Evolutionary conservation across 2,888 invertebrate species (phyloP).

Genomic region (Siphlonurus alternatus): DNA sequence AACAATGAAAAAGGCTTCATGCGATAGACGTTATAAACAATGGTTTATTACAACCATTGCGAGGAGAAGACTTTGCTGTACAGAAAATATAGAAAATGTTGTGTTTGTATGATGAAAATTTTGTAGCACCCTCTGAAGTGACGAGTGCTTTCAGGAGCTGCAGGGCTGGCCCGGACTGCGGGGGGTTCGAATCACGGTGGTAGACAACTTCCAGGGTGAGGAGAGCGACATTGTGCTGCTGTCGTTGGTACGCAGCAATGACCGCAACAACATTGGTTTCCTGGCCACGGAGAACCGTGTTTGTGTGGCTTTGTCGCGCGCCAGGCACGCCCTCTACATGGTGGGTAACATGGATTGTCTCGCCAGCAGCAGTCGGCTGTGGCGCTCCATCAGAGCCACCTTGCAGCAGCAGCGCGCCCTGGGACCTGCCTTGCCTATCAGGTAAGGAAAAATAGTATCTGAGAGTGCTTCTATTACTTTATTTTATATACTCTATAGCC

Average conservation of each 20-base stretch:
- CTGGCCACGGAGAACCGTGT: conserved; percentile 49
- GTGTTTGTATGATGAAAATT: too few relatives aligned
- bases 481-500: too few relatives aligned
- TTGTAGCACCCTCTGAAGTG: background rate
- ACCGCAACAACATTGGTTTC: conserved; percentile 49
- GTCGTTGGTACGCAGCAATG: conserved; percentile 61
- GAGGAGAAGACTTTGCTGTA: too few relatives aligned
- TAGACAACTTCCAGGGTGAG: conserved; percentile 70
- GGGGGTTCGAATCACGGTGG: conserved; percentile 42
- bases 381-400: conserved; percentile 35
- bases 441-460: conserved; percentile 22
- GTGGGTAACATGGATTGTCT: conserved; percentile 52
- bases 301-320: conserved; percentile 62
- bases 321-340: conserved; percentile 49
- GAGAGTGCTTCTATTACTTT: background rate
- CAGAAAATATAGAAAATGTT: too few relatives aligned
- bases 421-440: conserved; percentile 31
- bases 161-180: conserved; percentile 22
- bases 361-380: conserved; percentile 32
- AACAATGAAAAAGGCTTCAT: too few relatives aligned
- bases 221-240: conserved; percentile 62
- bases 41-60: too few relatives aligned
- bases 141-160: conserved; percentile 17
- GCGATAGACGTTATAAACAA: too few relatives aligned
- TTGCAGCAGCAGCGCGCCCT: conserved; percentile 33